Base-by-base conservation (phyloP, 2,888 invertebrate species). In the Danaus chrysippus region DNA sequence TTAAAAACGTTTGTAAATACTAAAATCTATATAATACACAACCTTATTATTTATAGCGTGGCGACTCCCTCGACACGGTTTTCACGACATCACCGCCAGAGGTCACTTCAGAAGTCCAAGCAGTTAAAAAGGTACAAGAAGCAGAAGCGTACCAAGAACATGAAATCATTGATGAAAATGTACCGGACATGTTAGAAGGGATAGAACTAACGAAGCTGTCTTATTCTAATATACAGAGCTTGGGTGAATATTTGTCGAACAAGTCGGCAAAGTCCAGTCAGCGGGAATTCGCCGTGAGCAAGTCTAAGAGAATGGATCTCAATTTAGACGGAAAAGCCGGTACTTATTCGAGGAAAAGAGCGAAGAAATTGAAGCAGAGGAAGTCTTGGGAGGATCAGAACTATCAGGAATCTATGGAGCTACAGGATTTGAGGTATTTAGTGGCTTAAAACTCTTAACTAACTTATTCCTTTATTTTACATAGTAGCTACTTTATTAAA, bases 381-480 rank as follows among this genome's bases (percentile, higher is more conserved):
- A 91, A 92, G 68, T 94, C 94, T 6, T 95, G 95, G 95, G 94
- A 95, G 68, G 94, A 94, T 67, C 93, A 93, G 66, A 93, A 93
- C 63, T 93, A 94, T 71, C 93, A 93, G 69, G 95, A 95, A 71
- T 93, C 92, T 15, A 88, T 94, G 75, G 94, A 95, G 73, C 86
- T 94, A 73, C 93, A 93, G 71, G 94, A 94, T 69, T 82, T 95
- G 19, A 93, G 49, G 49, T 49, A 6, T 11, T 17, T 10, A n/a
- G 13, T 17, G 10, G 10, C 10, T n/a, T n/a, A 46, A 46, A 13
- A 46, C 15, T 44, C 41, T 53, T 66, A 43, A 3, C 43, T 43
- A n/a, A 43, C n/a, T n/a, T n/a, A n/a, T n/a, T n/a, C n/a, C n/a
- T 43, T 43, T 43, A 44, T 5, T 44, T 44, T n/a, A 3, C 11